phyloP scores from a whole-genome alignment of 2,113 vertebrate species.

The Chloropsis cyanopogon region DNA sequence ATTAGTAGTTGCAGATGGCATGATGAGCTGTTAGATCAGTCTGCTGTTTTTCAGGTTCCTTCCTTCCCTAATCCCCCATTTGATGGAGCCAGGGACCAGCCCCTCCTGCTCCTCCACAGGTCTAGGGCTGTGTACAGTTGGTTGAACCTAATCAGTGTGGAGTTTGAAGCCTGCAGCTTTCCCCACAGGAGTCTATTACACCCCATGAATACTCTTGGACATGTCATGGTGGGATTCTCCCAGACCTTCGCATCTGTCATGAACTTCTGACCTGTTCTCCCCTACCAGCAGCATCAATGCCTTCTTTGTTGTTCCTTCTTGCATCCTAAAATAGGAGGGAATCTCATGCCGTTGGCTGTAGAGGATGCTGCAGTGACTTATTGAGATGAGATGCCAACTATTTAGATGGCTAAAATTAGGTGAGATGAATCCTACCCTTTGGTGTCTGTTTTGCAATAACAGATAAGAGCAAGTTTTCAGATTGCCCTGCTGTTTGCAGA shows the following conservation, averaged over 20 bases:
- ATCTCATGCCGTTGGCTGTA: background rate
- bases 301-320: background rate
- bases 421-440: background rate
- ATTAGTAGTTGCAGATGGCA: background rate
- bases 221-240: background rate
- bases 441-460: background rate
- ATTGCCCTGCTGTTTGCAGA: background rate
- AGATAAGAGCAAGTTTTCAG: background rate
- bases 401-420: background rate
- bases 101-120: background rate
- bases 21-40: background rate
- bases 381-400: background rate
- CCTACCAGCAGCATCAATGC: background rate
- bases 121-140: background rate
- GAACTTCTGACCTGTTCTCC: background rate
- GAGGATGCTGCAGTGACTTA: background rate
- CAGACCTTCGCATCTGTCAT: background rate
- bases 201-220: background rate
- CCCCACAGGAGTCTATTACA: background rate
- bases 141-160: background rate
- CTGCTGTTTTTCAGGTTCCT: background rate
- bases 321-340: background rate
- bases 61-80: background rate
- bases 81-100: background rate
- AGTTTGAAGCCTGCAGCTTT: background rate